Percentiles rank a stretch among this genome's conserved stretches.
These are phyloP conservation scores for Notodonta ziczac DNA, from an alignment of 2,888 invertebrate species.

Conservation along the genomic window DNA sequence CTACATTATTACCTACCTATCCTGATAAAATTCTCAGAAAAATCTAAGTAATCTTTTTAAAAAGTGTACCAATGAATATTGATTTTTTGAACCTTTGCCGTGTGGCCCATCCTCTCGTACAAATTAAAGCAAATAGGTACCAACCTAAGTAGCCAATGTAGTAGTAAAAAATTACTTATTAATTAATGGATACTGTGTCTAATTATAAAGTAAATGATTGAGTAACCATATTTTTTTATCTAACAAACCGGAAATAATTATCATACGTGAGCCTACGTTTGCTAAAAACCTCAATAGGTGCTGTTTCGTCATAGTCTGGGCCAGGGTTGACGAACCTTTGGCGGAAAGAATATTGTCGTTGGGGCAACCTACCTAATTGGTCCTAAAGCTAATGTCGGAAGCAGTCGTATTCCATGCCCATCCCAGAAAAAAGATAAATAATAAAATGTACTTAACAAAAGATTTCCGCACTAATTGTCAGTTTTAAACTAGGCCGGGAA, in stretches of 20 bases:
- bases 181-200: constrained; percentile 24
- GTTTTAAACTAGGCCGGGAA: too few relatives aligned
- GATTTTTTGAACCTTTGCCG: too few relatives aligned
- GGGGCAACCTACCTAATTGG: too few relatives aligned
- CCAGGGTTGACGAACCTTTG: constrained; percentile 4
- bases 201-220: constrained; percentile 28
- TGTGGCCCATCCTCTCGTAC: neutral
- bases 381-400: too few relatives aligned
- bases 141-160: neutral
- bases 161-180: constrained; percentile 23
- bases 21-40: too few relatives aligned
- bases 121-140: neutral
- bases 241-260: constrained; percentile 49
- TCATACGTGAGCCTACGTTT: constrained; percentile 29
- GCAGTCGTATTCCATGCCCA: too few relatives aligned
- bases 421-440: too few relatives aligned
- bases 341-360: neutral
- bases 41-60: too few relatives aligned
- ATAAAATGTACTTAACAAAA: too few relatives aligned
- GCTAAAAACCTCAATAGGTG: constrained; percentile 42
- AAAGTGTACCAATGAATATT: too few relatives aligned
- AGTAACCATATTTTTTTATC: constrained; percentile 40
- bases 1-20: too few relatives aligned
- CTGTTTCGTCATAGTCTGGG: constrained; percentile 32
- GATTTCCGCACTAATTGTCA: too few relatives aligned